Percentiles rank a stretch among this genome's conserved stretches.
Evolutionary conservation across 2,113 vertebrate genomes (phyloP).

Genomic region (Orcinus orca): DNA sequence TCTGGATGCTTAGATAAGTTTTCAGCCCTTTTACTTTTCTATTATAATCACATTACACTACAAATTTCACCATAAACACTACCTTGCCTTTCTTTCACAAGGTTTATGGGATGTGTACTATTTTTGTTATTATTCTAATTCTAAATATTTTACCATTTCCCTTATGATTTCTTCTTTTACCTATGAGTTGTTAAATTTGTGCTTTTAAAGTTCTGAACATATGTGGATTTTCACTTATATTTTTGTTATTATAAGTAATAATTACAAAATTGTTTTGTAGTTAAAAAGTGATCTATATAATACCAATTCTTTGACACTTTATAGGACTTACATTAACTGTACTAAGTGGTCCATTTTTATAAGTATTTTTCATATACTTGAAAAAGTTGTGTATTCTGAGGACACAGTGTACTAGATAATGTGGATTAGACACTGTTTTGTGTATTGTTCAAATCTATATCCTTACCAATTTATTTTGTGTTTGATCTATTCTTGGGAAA

Average conservation of each 20-base stretch:
- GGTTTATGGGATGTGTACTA: neutral
- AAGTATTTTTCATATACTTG: neutral
- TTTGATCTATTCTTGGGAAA: neutral
- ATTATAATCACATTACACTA: neutral
- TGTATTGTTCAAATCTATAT: neutral
- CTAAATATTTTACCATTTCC: neutral
- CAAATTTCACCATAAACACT: neutral
- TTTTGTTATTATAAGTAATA: neutral
- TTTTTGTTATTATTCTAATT: slow-evolving; percentile 5
- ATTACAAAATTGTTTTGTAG: neutral
- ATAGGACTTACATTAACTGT: neutral
- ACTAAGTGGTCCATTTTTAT: neutral
- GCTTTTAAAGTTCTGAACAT: neutral
- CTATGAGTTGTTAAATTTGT: neutral
- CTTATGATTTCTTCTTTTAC: neutral
- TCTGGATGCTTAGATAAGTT: neutral
- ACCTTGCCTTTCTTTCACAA: neutral
- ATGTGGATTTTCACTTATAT: neutral
- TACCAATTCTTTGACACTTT: neutral
- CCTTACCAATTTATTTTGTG: neutral
- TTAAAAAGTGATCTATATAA: neutral
- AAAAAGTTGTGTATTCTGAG: neutral
- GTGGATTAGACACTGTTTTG: neutral
- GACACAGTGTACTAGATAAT: neutral
- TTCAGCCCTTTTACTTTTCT: neutral